Base-by-base conservation (phyloP, 2,888 invertebrate species). In the Ornithoptera priamus region DNA sequence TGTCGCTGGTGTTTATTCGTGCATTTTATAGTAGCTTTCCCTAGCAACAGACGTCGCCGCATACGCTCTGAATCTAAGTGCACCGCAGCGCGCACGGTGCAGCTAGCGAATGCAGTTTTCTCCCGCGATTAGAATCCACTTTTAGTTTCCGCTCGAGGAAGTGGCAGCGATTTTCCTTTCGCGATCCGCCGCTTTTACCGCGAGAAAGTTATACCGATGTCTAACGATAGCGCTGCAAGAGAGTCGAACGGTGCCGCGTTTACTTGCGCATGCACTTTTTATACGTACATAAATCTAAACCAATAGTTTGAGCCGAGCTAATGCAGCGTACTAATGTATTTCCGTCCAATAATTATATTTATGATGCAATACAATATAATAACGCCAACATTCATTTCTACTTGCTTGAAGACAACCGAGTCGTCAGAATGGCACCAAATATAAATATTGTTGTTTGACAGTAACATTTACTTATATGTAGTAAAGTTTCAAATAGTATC, bases 141-240 rank as follows among this genome's bases (percentile, higher is more conserved):
- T 92, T 92, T 91, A 83, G 87, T 92, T 92, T 92, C 89, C 90
- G 85, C 86, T 90, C 78, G 85, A 90, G 91, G 92, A 92, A 92
- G 89, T 90, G 81, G 76, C 75, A 76, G 76, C 78, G 81, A 86
- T 90, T 91, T 92, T 92, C 90, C 89, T 90, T 89, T 90, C 84
- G 82, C 83, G 78, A 83, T 81, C 81, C 80, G 80, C 85, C 79
- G 88, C 89, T 92, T 89, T 91, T 92, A 89, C 89, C 78, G n/a
- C 64, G 64, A 60, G 68, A 64, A 64, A 68, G 68, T 68, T 68
- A 62, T 62, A 46, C 65, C 64, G 63, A 62, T 62, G 24, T 8
- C 42, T 57, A 62, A 62, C 56, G 24, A 62, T 68, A 62, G 62
- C 62, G 42, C 57, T 56, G n/a, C 18, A 56, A 24, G 62, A 67